These are phyloP conservation scores for Schizaphis graminum DNA, from an alignment of 2,888 invertebrate genomes.

Conservation along the genomic window DNA sequence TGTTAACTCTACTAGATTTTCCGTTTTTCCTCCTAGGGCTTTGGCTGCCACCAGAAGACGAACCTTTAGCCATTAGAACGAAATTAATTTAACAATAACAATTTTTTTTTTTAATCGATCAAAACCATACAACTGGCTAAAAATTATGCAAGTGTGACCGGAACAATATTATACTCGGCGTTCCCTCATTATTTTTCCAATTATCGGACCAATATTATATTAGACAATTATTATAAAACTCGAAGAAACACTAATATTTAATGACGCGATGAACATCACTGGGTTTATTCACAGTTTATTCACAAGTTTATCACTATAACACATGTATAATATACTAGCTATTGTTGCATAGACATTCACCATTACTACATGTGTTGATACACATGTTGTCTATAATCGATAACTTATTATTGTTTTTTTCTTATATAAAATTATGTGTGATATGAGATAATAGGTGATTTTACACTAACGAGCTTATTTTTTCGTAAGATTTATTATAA, in stretches of 20 bases:
- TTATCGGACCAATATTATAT: neutral
- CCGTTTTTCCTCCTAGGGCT: slow-evolving; percentile 32
- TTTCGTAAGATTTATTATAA: neutral
- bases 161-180: neutral
- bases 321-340: neutral
- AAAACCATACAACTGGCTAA: neutral
- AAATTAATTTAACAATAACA: neutral
- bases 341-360: neutral
- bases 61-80: slow-evolving; percentile 3
- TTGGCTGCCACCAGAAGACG: slow-evolving; percentile 8
- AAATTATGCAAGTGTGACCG: neutral
- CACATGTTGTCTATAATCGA: neutral
- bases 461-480: slow-evolving; percentile 17
- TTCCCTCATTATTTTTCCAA: neutral
- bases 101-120: neutral
- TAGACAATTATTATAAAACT: neutral
- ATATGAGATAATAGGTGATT: neutral
- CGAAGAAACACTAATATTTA: neutral
- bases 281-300: neutral
- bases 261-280: neutral
- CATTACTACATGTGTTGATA: neutral
- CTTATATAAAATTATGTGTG: neutral
- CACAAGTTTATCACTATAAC: neutral
- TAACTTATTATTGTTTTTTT: neutral
- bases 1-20: slow-evolving; percentile 15